phyloP scores from a whole-genome alignment of 2,888 invertebrate genomes.

The Muschampia plurimacula region DNA sequence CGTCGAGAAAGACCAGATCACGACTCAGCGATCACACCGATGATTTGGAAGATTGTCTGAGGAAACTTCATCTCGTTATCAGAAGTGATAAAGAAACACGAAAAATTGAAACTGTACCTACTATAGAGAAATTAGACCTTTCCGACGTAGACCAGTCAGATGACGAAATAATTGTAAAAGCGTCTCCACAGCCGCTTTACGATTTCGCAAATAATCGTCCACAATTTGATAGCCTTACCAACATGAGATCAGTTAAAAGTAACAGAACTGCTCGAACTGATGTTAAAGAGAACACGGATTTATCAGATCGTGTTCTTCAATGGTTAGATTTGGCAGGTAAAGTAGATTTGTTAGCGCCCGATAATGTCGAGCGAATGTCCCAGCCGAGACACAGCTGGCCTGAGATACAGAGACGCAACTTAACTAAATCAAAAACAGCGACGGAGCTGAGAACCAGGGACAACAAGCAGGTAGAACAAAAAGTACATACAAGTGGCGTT shows the following conservation, averaged over 20 bases:
- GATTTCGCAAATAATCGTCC: slow-evolving; percentile 56
- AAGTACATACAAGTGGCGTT: slow-evolving; percentile 64
- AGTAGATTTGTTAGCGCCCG: slow-evolving; percentile 73
- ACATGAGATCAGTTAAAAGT: slow-evolving; percentile 69
- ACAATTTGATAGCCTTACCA: slow-evolving; percentile 53
- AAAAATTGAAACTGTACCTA: slow-evolving; percentile 52
- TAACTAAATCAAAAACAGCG: slow-evolving; percentile 71
- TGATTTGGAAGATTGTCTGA: slow-evolving; percentile 58
- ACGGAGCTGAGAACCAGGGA: slow-evolving; percentile 66
- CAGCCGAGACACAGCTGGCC: slow-evolving; percentile 79
- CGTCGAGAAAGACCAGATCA: slow-evolving; percentile 55
- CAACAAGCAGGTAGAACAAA: slow-evolving; percentile 61
- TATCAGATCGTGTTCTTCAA: slow-evolving; percentile 90
- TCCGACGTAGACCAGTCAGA: slow-evolving; percentile 67
- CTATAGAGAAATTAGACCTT: slow-evolving; percentile 67
- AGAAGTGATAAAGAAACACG: slow-evolving; percentile 58
- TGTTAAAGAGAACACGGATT: slow-evolving; percentile 68
- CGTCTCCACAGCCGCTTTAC: slow-evolving; percentile 63
- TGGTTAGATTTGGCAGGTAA: slow-evolving; percentile 92
- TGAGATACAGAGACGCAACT: slow-evolving; percentile 68
- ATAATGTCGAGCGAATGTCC: slow-evolving; percentile 66
- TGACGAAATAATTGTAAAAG: slow-evolving; percentile 62
- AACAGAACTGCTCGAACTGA: slow-evolving; percentile 72
- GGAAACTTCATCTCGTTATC: slow-evolving; percentile 68
- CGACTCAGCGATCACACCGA: slow-evolving; percentile 62